phyloP scores from a whole-genome alignment of 2,113 vertebrate species.

The Puntigrus tetrazona region DNA sequence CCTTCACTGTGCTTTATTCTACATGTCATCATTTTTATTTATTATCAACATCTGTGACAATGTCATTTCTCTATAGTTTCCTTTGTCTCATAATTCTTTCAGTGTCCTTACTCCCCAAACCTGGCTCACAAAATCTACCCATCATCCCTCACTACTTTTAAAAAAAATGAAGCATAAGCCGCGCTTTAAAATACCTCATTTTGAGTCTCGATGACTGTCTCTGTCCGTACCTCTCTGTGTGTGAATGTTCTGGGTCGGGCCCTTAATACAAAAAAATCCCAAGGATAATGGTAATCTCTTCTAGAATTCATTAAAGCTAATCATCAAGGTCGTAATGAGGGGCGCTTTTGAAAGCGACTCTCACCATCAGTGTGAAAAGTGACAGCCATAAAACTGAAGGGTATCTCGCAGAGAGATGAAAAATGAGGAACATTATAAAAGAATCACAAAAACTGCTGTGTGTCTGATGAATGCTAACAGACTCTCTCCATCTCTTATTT shows the following conservation, averaged over 20 bases:
- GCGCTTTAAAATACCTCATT: background rate
- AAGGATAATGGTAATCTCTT: slow-evolving; percentile 38
- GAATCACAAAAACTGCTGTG: slow-evolving; percentile 21
- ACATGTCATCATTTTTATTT: background rate
- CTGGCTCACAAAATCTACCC: background rate
- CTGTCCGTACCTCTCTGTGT: background rate
- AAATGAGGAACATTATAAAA: slow-evolving; percentile 25
- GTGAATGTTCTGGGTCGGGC: background rate
- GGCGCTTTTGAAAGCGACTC: slow-evolving; percentile 9
- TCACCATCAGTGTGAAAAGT: background rate
- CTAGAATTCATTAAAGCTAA: slow-evolving; percentile 36
- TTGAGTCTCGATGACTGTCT: background rate
- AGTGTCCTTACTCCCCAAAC: background rate
- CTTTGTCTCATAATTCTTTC: background rate
- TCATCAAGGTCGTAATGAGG: slow-evolving; percentile 15
- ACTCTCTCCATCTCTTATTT: background rate
- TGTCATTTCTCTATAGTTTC: background rate
- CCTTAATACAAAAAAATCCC: background rate
- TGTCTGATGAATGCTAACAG: slow-evolving; percentile 35
- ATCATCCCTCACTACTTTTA: background rate
- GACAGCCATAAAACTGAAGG: slow-evolving; percentile 29
- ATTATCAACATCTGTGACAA: slow-evolving; percentile 9
- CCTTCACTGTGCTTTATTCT: background rate
- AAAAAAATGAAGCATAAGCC: background rate
- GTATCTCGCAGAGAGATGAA: slow-evolving; percentile 22